Evolutionary conservation across 2,797 vertebrate species (phyloP).

Genomic region (Rhadinocentrus ornatus): DNA sequence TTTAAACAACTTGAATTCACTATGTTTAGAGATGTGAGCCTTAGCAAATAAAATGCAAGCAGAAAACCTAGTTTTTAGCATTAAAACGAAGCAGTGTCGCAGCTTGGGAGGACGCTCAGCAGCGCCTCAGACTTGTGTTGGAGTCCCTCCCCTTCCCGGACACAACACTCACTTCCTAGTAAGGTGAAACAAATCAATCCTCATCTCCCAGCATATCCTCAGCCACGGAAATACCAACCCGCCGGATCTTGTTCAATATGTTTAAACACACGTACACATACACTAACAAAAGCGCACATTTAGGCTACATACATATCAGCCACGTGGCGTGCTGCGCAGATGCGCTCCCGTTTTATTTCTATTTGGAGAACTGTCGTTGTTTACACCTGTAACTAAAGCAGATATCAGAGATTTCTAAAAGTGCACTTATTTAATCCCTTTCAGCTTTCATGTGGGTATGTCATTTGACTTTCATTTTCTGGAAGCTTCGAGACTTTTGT

Average conservation of each 20-base stretch:
- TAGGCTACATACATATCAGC: background rate
- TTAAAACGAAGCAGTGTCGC: slow-evolving; percentile 39
- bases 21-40: background rate
- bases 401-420: slow-evolving; percentile 3
- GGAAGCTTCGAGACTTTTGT: slow-evolving; percentile 4
- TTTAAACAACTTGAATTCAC: background rate
- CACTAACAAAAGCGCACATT: background rate
- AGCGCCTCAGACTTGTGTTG: slow-evolving; percentile 61
- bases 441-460: background rate
- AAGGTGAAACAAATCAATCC: slow-evolving; percentile 96
- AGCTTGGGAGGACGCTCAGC: slow-evolving; percentile 61
- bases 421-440: background rate
- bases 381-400: slow-evolving; percentile 64
- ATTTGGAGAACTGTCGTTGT: background rate
- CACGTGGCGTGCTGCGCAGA: background rate
- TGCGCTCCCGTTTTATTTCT: background rate
- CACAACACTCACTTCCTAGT: slow-evolving; percentile 92
- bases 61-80: slow-evolving; percentile 23
- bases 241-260: background rate
- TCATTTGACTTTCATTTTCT: slow-evolving; percentile 33
- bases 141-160: slow-evolving; percentile 96
- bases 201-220: slow-evolving; percentile 73
- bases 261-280: background rate
- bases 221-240: slow-evolving; percentile 19
- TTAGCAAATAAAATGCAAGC: slow-evolving; percentile 10